Evolutionary conservation across 2,113 vertebrate genomes (phyloP).

Genomic region (Phoxinus phoxinus): DNA sequence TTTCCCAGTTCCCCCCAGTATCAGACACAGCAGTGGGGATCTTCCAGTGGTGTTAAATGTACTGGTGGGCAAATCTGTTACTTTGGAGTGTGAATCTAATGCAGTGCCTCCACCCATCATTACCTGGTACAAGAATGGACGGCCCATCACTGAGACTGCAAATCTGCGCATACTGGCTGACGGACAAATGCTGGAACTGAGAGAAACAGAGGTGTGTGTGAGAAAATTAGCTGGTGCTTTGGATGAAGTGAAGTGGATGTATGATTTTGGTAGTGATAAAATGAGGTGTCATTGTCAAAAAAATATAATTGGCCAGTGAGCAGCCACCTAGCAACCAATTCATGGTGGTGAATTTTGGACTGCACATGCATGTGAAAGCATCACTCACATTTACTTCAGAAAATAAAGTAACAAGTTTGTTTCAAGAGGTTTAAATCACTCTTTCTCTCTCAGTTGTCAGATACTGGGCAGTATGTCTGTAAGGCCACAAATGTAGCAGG

Average conservation of each 20-base stretch:
- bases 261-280: no score
- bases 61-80: slow-evolving; percentile 76
- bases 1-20: slow-evolving; percentile 88
- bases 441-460: slow-evolving; percentile 84
- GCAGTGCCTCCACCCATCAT: slow-evolving; percentile 89
- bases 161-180: slow-evolving; percentile 75
- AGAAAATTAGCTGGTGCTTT: not conserved
- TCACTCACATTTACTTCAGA: not conserved
- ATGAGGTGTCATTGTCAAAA: no score
- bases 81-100: slow-evolving; percentile 87
- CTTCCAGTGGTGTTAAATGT: slow-evolving; percentile 81
- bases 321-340: no score
- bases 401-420: not conserved
- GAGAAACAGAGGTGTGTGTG: slow-evolving; percentile 82
- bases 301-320: no score
- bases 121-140: slow-evolving; percentile 93
- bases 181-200: slow-evolving; percentile 84
- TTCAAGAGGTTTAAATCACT: not conserved
- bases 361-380: not conserved
- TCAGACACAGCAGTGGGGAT: slow-evolving; percentile 82
- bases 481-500: slow-evolving; percentile 94
- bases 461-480: slow-evolving; percentile 94
- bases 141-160: slow-evolving; percentile 75
- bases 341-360: not conserved
- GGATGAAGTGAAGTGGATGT: not conserved